Conservation (phyloP, 1,140 invertebrate species). For the Dryas iulia region DNA sequence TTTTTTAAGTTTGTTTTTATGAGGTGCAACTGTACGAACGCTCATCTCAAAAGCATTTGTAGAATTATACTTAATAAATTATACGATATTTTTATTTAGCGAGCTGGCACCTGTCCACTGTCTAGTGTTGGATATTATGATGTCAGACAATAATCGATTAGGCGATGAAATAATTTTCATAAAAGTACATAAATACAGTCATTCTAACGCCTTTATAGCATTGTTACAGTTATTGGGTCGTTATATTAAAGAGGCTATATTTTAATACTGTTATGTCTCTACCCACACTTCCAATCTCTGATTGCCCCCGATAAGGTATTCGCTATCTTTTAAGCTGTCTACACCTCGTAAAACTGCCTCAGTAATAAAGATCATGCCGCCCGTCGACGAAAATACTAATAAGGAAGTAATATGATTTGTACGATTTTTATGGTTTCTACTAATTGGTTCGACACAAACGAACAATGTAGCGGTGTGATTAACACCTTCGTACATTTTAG, state of each 20-base stretch:
- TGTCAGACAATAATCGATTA: conserved; percentile 47
- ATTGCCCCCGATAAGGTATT: conserved; percentile 40
- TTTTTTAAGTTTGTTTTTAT: conserved; percentile 72
- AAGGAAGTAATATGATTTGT: conserved; percentile 62
- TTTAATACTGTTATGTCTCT: conserved; percentile 16
- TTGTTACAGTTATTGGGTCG: conserved; percentile 4
- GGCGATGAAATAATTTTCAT: conserved; percentile 36
- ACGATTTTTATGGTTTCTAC: conserved; percentile 61
- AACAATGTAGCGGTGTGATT: conserved; percentile 53
- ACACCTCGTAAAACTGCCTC: conserved; percentile 63
- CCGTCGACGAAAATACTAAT: conserved; percentile 48
- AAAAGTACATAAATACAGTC: conserved; percentile 22
- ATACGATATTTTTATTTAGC: conserved; percentile 74
- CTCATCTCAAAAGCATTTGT: conserved; percentile 63
- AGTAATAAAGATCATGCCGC: conserved; percentile 49
- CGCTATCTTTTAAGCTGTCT: conserved; percentile 53
- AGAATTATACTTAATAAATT: conserved; percentile 74
- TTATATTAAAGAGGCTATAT: conserved; percentile 1
- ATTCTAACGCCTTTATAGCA: not conserved
- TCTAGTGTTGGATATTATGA: conserved; percentile 53
- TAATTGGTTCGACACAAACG: conserved; percentile 55
- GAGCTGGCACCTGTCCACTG: conserved; percentile 67
- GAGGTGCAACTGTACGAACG: conserved; percentile 69
- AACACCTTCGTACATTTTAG: conserved; percentile 60
- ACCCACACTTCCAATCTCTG: conserved; percentile 18